Percentiles rank a stretch among this genome's conserved stretches.
These are phyloP conservation scores for Temnothorax curvispinosus DNA, from an alignment of 1,140 invertebrate species.

Conservation along the genomic window DNA sequence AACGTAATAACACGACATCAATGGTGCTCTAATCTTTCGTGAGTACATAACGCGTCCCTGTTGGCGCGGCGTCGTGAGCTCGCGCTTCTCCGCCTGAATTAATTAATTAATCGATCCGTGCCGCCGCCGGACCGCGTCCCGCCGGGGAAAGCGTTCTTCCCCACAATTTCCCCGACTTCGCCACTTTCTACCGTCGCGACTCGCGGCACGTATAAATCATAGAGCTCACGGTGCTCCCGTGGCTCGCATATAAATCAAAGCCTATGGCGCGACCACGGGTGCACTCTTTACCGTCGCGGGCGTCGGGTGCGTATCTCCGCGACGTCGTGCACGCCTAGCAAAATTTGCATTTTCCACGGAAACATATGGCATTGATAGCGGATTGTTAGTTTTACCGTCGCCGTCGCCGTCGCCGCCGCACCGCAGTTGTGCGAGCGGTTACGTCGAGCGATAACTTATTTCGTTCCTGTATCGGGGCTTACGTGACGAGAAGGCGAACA, in stretches of 20 bases:
- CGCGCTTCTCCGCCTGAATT: conserved; percentile 12
- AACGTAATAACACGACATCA: conserved; percentile 20
- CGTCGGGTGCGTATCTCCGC: conserved; percentile 58
- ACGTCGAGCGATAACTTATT: conserved; percentile 48
- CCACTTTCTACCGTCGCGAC: conserved; percentile 31
- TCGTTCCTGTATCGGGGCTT: background rate
- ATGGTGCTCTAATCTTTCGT: conserved; percentile 24
- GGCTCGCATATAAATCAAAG: conserved; percentile 67
- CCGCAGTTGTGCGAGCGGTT: background rate
- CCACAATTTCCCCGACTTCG: conserved; percentile 33
- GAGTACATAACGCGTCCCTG: conserved; percentile 17
- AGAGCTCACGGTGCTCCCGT: background rate
- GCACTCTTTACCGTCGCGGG: conserved; percentile 33
- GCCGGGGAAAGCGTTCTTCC: conserved; percentile 29
- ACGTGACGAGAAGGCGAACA: conserved; percentile 39
- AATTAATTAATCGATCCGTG: conserved; percentile 54
- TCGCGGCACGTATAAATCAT: conserved; percentile 56
- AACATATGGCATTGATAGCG: conserved; percentile 65
- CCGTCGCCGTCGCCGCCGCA: background rate
- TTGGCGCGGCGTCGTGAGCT: conserved; percentile 3
- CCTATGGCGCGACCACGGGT: background rate
- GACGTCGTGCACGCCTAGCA: conserved; percentile 20
- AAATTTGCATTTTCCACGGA: conserved; percentile 63
- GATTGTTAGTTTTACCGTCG: conserved; percentile 43
- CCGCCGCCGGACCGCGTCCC: conserved; percentile 5